Conservation (phyloP, 1,140 invertebrate species). For the Pseudoatta argentina region DNA sequence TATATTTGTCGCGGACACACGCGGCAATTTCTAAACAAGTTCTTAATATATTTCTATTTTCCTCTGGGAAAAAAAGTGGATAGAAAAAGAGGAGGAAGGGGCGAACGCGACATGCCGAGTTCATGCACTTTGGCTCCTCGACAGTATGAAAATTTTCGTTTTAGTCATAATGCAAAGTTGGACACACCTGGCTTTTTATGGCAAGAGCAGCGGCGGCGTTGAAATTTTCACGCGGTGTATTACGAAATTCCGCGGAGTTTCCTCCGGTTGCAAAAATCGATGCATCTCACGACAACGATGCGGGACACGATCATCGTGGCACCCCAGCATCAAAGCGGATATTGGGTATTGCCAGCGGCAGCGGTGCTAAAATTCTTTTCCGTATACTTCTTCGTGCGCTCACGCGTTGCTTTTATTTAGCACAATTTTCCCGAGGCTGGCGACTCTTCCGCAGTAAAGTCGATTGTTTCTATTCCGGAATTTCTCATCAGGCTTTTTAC, state of each 20-base stretch:
- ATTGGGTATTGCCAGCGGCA: slow-evolving; percentile 54
- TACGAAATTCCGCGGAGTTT: slow-evolving; percentile 52
- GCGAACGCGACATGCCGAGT: slow-evolving; percentile 6
- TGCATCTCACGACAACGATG: slow-evolving; percentile 42
- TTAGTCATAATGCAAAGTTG: slow-evolving; percentile 53
- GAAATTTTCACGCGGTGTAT: slow-evolving; percentile 61
- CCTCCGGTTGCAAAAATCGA: slow-evolving; percentile 33
- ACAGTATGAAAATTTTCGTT: slow-evolving; percentile 49
- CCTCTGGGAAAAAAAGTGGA: neutral
- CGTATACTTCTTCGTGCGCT: slow-evolving; percentile 42
- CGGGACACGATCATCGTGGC: slow-evolving; percentile 15
- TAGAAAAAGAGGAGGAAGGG: neutral
- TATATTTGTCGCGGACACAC: slow-evolving; percentile 12
- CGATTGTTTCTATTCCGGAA: slow-evolving; percentile 71
- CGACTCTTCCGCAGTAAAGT: slow-evolving; percentile 44
- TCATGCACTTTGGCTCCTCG: slow-evolving; percentile 35
- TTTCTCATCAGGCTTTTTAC: slow-evolving; percentile 67
- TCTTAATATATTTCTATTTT: slow-evolving; percentile 27
- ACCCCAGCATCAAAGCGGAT: slow-evolving; percentile 59
- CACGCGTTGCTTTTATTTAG: slow-evolving; percentile 61
- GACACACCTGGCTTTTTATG: slow-evolving; percentile 47
- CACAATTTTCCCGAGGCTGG: neutral
- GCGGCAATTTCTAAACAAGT: slow-evolving; percentile 11
- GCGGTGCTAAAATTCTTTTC: slow-evolving; percentile 14
- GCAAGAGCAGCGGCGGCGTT: slow-evolving; percentile 6